Conservation (phyloP, 2,113 vertebrate genomes). For the Esox niger region DNA sequence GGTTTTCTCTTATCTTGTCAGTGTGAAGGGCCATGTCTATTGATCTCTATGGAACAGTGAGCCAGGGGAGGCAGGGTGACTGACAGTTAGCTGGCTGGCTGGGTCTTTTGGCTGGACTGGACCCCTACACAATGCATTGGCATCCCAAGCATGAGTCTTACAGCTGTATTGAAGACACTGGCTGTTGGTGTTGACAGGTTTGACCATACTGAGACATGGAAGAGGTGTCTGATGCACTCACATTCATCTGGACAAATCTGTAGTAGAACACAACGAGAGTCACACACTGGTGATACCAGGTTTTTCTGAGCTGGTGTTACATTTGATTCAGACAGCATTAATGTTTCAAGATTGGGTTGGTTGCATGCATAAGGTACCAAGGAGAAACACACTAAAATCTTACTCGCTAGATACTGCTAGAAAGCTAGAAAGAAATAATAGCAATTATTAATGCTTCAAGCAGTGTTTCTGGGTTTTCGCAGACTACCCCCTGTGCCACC, state of each 20-base stretch:
- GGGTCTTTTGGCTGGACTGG: conserved; percentile 11
- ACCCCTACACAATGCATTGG: not conserved
- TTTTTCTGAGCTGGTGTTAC: not conserved
- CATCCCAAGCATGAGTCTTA: not conserved
- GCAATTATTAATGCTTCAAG: too few species aligned
- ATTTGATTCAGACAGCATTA: not conserved
- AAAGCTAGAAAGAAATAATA: too few species aligned
- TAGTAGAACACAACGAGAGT: too few species aligned
- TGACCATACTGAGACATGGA: not conserved
- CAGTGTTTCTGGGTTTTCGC: too few species aligned
- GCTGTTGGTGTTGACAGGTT: conserved; percentile 9
- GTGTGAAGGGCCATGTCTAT: conserved; percentile 37
- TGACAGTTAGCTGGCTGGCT: conserved; percentile 31
- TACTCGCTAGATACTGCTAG: too few species aligned
- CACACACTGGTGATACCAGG: too few species aligned
- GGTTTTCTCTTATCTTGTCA: conserved; percentile 40
- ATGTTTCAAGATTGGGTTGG: too few species aligned
- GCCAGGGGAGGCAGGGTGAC: conserved; percentile 10
- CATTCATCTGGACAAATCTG: not conserved
- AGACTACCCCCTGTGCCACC: too few species aligned
- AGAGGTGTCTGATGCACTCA: not conserved
- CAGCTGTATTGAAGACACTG: conserved; percentile 16
- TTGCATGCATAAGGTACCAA: too few species aligned
- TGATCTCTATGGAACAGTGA: conserved; percentile 31
- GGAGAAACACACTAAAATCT: too few species aligned